Evolutionary conservation across 2,113 vertebrate species (phyloP).

Genomic region (Felis chaus): DNA sequence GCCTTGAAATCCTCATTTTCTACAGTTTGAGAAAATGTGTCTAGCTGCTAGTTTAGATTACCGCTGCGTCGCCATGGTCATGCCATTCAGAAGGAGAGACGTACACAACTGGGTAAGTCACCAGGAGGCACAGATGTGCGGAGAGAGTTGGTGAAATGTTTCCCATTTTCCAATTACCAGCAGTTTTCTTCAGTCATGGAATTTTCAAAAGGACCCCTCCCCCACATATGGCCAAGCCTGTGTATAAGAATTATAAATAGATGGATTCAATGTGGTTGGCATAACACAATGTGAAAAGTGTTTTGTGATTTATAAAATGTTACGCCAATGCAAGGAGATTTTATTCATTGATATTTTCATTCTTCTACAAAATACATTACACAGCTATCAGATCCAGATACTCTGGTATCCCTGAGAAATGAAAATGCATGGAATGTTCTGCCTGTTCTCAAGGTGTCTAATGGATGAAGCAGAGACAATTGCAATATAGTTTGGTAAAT

Average conservation of each 20-base stretch:
- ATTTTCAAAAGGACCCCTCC: background rate
- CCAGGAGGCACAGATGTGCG: background rate
- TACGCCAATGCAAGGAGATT: background rate
- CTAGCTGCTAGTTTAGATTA: slow-evolving; percentile 42
- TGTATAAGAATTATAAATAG: background rate
- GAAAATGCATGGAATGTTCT: background rate
- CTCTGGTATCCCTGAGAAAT: background rate
- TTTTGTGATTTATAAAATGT: background rate
- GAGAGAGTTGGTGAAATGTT: background rate
- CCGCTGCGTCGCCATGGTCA: background rate
- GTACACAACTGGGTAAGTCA: background rate
- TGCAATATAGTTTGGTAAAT: background rate
- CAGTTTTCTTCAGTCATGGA: background rate
- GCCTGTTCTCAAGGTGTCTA: background rate
- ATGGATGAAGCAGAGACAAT: background rate
- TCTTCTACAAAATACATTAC: background rate
- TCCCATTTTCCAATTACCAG: background rate
- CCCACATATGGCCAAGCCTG: rapidly evolving
- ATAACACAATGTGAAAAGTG: background rate
- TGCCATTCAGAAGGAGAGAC: background rate
- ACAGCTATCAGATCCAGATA: background rate
- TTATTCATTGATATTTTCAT: background rate
- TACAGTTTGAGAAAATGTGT: slow-evolving; percentile 50
- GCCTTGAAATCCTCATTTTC: slow-evolving; percentile 68
- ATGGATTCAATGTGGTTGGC: background rate